These are phyloP conservation scores for Drosophila paulistorum DNA, from an alignment of 1,140 invertebrate genomes.

Conservation along the genomic window DNA sequence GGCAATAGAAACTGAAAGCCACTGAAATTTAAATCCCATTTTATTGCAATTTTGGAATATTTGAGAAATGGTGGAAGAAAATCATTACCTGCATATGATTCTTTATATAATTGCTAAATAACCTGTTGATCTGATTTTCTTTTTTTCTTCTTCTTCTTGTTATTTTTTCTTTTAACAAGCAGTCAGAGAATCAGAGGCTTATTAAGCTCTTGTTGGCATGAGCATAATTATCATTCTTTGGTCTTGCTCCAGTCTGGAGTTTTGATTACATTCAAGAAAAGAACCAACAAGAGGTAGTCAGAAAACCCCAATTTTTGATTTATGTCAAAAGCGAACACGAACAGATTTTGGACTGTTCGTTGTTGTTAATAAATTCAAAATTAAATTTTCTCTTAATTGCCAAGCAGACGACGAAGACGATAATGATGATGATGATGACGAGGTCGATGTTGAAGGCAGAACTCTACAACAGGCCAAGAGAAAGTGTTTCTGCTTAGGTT, in stretches of 20 bases:
- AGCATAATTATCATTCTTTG: constrained; percentile 7
- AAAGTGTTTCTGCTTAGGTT: constrained; percentile 64
- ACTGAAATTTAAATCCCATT: background rate
- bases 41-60: background rate
- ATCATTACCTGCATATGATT: background rate
- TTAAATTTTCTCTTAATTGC: constrained; percentile 81
- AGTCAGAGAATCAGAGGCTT: background rate
- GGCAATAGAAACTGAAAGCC: too few species aligned
- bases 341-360: constrained; percentile 24
- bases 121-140: constrained; percentile 7
- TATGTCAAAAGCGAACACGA: constrained; percentile 66
- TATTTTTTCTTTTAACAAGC: background rate
- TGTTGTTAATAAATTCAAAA: constrained; percentile 77
- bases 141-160: background rate
- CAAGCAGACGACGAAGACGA: constrained; percentile 51
- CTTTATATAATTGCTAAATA: constrained; percentile 8
- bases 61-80: background rate
- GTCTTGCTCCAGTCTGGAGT: background rate
- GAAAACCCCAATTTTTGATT: constrained; percentile 57
- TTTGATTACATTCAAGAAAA: constrained; percentile 6
- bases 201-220: constrained; percentile 13
- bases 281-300: background rate
- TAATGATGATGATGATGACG: constrained; percentile 1
- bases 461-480: constrained; percentile 60
- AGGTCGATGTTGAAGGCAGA: constrained; percentile 28